Base-by-base conservation (phyloP, 2,888 invertebrate species). In the Acleris sparsana region DNA sequence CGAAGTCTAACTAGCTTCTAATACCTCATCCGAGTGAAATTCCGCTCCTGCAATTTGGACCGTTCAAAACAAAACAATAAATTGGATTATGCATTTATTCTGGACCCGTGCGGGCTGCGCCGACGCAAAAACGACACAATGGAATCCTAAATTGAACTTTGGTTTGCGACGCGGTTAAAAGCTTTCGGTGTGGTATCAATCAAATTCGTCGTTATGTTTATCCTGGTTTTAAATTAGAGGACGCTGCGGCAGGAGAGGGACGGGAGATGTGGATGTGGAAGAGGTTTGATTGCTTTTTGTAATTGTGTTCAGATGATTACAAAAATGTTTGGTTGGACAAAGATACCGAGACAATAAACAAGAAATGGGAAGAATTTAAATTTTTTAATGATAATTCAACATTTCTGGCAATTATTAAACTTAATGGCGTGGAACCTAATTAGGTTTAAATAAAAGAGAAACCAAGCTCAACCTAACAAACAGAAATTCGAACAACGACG, bases 21-120 rank as follows among this genome's bases (percentile, higher is more conserved):
- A 68, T 67, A 60, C 63, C 69, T 69, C 67, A 67, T 68, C 68
- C 55, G 62, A 9, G 63, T 64, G 66, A 22, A 33, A 71, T 71
- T 55, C 60, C 60, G 68, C 71, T 65, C 68, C 68, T 58, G 68
- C 72, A 81, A 84, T 79, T 80, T 75, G 73, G 78, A 82, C 78
- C 80, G 78, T 78, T 78, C 78, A 79, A 75, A 83, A 82, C 78
- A 82, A 82, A 84, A 86, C 80, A 78, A 85, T 84, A 84, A 84
- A 85, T 82, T 80, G 83, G 80, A 84, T 87, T 87, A 79, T 79
- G 75, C 85, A 88, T 88, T 88, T 88, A 87, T 86, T 83, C 87
- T 78, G 78, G 78, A 76, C 77, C 79, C 76, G 78, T 78, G 74
- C 70, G 75, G 79, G 77, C 80, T 80, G 79, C 77, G 84, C 80